These are phyloP conservation scores for Caranx ignobilis DNA, from an alignment of 2,113 vertebrate species.

Conservation along the genomic window DNA sequence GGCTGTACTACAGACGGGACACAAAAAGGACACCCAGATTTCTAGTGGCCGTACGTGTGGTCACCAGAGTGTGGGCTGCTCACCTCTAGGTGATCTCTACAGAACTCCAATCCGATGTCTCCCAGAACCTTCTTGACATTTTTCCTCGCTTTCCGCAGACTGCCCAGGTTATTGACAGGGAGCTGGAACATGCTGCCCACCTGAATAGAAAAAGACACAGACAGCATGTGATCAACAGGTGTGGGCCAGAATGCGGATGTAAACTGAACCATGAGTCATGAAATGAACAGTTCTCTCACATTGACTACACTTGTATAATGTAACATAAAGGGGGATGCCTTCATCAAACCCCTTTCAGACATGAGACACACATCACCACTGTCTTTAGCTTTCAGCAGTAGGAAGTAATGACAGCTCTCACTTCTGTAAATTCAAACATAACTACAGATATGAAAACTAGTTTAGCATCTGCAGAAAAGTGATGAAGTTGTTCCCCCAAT, in stretches of 20 bases:
- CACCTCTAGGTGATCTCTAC: constrained; percentile 97
- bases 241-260: background rate
- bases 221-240: constrained; percentile 33
- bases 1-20: no score
- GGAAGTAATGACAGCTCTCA: background rate
- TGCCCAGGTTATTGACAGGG: constrained; percentile 99
- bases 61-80: constrained; percentile 61
- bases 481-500: background rate
- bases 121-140: constrained; percentile 99
- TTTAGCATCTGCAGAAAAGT: background rate
- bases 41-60: no score
- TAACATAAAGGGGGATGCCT: background rate
- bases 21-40: no score
- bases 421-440: background rate
- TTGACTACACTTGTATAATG: background rate
- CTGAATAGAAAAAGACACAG: constrained; percentile 69
- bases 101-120: constrained; percentile 99
- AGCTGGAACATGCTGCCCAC: constrained; percentile 99
- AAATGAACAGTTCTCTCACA: background rate
- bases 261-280: background rate
- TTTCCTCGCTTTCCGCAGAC: constrained; percentile 98
- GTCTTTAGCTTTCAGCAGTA: background rate
- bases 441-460: background rate
- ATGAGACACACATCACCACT: no score
- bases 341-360: constrained; percentile 9